Base-by-base conservation (phyloP, 2,888 invertebrate genomes). In the Drosophila atripex region DNA sequence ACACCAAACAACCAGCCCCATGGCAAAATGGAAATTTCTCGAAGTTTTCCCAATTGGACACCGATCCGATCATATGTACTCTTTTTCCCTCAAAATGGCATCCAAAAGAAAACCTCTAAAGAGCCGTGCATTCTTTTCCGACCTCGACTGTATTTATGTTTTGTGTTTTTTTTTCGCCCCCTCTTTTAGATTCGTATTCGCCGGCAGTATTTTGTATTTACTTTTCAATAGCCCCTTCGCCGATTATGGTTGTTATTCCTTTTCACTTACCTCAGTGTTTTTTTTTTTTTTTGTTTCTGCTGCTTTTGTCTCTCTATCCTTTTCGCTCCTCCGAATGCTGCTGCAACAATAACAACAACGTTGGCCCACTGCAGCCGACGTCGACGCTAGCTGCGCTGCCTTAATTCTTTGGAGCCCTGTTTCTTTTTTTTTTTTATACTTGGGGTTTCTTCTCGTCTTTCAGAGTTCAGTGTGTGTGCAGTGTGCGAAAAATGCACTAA, bases 401-500 rank as follows among this genome's bases (percentile, higher is more conserved):
- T 43, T 9, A 16, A 43, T 43, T 6, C 53, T 45, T 47, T 35
- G 60, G 59, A 38, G 46, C 59, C 60, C 60, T 60, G 46, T 38
- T 59, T 60, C 21, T 23, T 46, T n/a, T 47, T 72, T 38, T 38
- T 68, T 47, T 55, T 69, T 59, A 43, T 55, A 21, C 43, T 65
- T 35, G 49, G 55, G 55, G 55, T 16, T 60, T 61, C 47, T 63
- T 63, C 43, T 39, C 49, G 53, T 38, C 59, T 59, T 49, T 47
- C 56, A 38, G 55, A n/a, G 14, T 41, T 9, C 16, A 41, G 39
- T 18, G n/a, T 7, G 54, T 43, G 46, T 49, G 21, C 4, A 18
- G 49, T 61, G 71, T 71, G 68, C 73, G 64, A 77, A 73, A 73
- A 69, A 51, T 71, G 69, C 78, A 61, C 60, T 61, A 5, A 54